Conservation (phyloP, 2,888 invertebrate genomes). For the Ornithoptera alexandrae region DNA sequence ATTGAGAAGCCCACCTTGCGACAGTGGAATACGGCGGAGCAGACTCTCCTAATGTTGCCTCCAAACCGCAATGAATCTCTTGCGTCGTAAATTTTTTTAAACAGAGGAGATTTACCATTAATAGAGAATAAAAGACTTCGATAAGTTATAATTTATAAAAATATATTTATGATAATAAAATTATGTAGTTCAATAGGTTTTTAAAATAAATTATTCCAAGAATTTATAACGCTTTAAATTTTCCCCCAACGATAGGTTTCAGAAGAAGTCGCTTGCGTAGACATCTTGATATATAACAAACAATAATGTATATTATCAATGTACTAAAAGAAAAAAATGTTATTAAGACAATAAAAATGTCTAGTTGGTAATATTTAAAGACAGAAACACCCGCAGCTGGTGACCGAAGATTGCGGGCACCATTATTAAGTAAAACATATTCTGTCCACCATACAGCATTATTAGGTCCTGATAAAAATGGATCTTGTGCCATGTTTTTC, state of each 20-base stretch:
- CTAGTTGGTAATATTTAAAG: conserved; percentile 63
- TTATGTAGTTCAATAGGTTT: background rate
- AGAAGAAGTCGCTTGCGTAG: conserved; percentile 44
- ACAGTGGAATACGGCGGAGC: too few species aligned
- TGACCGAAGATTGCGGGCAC: conserved; percentile 67
- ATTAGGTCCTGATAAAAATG: conserved; percentile 66
- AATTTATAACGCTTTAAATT: conserved; percentile 62
- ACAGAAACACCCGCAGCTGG: conserved; percentile 59
- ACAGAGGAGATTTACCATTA: too few species aligned
- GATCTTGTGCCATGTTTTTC: conserved; percentile 50
- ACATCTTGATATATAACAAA: conserved; percentile 43
- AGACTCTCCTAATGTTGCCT: too few species aligned
- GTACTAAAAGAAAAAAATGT: conserved; percentile 35
- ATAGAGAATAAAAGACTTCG: background rate
- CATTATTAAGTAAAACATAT: conserved; percentile 70
- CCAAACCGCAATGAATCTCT: too few species aligned
- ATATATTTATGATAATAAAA: conserved; percentile 8
- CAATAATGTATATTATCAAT: conserved; percentile 40
- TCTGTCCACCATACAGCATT: conserved; percentile 78
- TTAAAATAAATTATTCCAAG: background rate
- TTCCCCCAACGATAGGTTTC: conserved; percentile 43
- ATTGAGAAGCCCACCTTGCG: too few species aligned
- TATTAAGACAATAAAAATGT: conserved; percentile 48
- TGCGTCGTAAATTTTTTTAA: too few species aligned
- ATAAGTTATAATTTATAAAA: background rate